phyloP scores from a whole-genome alignment of 2,113 vertebrate genomes.

The Neolamprologus sp. region DNA sequence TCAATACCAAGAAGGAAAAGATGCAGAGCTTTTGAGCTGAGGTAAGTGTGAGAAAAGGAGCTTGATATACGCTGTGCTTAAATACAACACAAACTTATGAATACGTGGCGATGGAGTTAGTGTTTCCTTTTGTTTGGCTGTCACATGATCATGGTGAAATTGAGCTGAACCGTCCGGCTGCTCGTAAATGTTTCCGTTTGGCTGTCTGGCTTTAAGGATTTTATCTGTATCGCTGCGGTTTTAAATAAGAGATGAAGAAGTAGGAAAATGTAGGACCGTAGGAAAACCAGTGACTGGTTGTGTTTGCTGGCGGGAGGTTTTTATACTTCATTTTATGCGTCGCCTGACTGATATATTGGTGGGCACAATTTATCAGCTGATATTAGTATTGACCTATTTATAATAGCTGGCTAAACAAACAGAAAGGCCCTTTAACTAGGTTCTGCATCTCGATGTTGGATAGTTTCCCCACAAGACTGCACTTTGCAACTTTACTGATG shows the following conservation, averaged over 20 bases:
- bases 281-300: neutral
- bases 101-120: neutral
- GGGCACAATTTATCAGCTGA: neutral
- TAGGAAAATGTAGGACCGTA: neutral
- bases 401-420: accelerated
- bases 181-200: constrained; percentile 21
- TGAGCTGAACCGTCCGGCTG: neutral
- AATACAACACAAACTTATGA: neutral
- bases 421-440: neutral
- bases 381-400: neutral
- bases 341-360: neutral
- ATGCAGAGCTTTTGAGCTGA: neutral
- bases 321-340: neutral
- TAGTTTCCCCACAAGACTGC: neutral
- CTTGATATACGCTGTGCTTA: neutral
- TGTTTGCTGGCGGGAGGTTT: neutral
- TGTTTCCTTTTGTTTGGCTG: neutral
- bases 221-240: neutral
- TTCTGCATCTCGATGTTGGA: neutral
- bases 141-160: neutral
- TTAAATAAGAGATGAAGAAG: neutral
- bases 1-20: neutral
- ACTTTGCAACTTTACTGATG: neutral
- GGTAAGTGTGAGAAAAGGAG: neutral
- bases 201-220: neutral